These are phyloP conservation scores for Amphipoea oculea DNA, from an alignment of 2,888 invertebrate genomes.

Conservation along the genomic window DNA sequence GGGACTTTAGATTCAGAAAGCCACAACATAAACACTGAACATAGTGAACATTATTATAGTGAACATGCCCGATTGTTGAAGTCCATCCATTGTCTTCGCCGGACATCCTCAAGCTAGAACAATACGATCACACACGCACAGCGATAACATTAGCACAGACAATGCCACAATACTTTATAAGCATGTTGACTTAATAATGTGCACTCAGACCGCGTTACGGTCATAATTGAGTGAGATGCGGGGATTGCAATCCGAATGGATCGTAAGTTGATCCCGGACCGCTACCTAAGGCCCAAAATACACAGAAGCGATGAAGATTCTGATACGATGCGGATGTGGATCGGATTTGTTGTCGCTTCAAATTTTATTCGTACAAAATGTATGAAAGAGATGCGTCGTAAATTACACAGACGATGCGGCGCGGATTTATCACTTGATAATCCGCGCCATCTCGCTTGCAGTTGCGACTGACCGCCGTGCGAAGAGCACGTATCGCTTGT, in stretches of 20 bases:
- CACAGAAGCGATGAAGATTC: too few species aligned
- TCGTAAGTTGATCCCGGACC: neutral
- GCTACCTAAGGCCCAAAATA: neutral
- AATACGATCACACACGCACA: constrained; percentile 6
- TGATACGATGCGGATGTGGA: too few species aligned
- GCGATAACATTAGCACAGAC: neutral
- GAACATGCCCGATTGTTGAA: neutral
- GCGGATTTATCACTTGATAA: too few species aligned
- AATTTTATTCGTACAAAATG: too few species aligned
- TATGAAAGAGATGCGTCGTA: too few species aligned
- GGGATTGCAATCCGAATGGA: neutral
- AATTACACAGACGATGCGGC: too few species aligned
- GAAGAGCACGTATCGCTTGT: too few species aligned
- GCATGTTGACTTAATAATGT: neutral
- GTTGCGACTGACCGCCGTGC: too few species aligned
- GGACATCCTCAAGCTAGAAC: neutral
- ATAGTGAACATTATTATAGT: neutral
- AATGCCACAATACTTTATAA: neutral
- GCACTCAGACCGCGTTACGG: neutral
- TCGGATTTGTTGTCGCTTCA: too few species aligned
- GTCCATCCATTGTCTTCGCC: neutral
- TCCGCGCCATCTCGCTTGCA: too few species aligned
- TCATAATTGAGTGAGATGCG: neutral
- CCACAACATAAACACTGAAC: neutral
- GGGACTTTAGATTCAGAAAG: neutral